These are phyloP conservation scores for Oligia latruncula DNA, from an alignment of 2,888 invertebrate genomes.

Conservation along the genomic window DNA sequence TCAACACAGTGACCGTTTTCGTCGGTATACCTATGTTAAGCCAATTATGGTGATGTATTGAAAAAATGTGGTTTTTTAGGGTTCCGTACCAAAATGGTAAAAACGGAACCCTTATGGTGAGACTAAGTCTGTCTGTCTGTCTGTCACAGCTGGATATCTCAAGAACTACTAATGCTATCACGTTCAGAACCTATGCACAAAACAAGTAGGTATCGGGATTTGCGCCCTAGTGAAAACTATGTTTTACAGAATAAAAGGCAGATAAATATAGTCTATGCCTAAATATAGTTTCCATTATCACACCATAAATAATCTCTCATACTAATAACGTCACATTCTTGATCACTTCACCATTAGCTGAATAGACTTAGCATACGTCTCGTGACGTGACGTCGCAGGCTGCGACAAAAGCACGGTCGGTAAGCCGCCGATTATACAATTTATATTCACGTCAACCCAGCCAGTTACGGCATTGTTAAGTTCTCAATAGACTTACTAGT, in stretches of 20 bases:
- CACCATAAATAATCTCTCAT: conserved; percentile 9
- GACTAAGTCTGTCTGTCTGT: no score
- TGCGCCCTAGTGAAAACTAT: background rate
- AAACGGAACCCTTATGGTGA: no score
- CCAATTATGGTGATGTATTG: no score
- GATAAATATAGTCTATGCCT: background rate
- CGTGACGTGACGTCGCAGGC: conserved; percentile 46
- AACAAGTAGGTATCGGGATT: background rate
- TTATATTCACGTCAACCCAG: conserved; percentile 62
- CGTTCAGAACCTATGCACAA: background rate
- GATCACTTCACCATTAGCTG: conserved; percentile 69
- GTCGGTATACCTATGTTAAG: no score
- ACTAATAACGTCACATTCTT: conserved; percentile 60
- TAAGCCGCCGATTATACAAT: conserved; percentile 65
- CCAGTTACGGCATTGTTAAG: conserved; percentile 58
- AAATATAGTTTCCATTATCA: conserved; percentile 19
- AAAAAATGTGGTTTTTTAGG: no score
- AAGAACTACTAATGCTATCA: no score
- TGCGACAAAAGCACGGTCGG: conserved; percentile 59
- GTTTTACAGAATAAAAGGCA: background rate
- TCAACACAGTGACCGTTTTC: no score
- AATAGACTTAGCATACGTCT: conserved; percentile 65
- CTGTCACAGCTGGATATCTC: no score
- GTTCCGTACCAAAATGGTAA: no score
- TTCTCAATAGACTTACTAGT: conserved; percentile 53